These are phyloP conservation scores for Botrylloides violaceus DNA, from an alignment of 23 tunicate genomes.

Conservation along the genomic window DNA sequence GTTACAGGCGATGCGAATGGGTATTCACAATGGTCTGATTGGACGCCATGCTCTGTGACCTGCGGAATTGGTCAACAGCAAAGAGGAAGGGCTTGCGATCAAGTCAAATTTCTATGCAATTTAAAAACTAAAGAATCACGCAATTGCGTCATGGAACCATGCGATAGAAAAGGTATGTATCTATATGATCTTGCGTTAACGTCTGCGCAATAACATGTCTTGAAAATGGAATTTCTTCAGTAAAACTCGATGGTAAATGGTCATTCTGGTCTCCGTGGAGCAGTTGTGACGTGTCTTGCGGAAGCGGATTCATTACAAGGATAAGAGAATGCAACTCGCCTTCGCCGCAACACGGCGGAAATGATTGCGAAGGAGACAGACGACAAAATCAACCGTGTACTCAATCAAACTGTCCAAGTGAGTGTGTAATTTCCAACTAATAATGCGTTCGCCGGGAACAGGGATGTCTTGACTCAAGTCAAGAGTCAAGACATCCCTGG, in stretches of 20 bases:
- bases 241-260: slow-evolving; percentile 76
- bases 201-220: too few relatives aligned
- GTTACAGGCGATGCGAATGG: slow-evolving; percentile 38
- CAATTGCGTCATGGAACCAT: slow-evolving; percentile 50
- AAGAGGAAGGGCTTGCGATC: slow-evolving; percentile 81
- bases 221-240: too few relatives aligned
- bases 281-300: slow-evolving; percentile 76
- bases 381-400: slow-evolving; percentile 42
- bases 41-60: slow-evolving; percentile 84
- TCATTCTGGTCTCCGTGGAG: slow-evolving; percentile 85
- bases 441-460: not conserved
- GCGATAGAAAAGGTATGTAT: slow-evolving; percentile 35
- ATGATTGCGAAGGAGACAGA: slow-evolving; percentile 49
- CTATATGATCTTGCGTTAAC: not conserved
- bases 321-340: slow-evolving; percentile 77
- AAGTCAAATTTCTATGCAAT: slow-evolving; percentile 49
- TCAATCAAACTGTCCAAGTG: slow-evolving; percentile 60
- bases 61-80: slow-evolving; percentile 75
- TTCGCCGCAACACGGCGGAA: slow-evolving; percentile 64
- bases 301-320: slow-evolving; percentile 45
- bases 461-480: too few relatives aligned
- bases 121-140: slow-evolving; percentile 52
- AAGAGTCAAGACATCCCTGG: too few relatives aligned
- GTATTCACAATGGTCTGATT: slow-evolving; percentile 82
- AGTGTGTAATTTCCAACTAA: not conserved